Conservation (phyloP, 2,888 invertebrate species). For the Mythimna ferrago region DNA sequence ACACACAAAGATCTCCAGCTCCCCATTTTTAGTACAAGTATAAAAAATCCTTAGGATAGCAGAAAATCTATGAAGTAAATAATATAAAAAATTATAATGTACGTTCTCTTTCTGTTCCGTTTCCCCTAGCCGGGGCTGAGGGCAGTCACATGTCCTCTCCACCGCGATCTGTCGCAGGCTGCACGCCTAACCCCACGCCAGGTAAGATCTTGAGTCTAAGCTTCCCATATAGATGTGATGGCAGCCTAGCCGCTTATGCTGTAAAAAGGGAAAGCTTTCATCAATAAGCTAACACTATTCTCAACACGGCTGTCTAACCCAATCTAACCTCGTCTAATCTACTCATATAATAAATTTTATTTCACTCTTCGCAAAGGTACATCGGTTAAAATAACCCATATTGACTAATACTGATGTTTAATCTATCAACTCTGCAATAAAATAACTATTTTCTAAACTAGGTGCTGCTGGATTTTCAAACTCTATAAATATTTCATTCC, state of each 20-base stretch:
- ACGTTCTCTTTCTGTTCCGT: constrained; percentile 50
- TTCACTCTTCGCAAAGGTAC: too few species aligned
- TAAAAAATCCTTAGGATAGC: background rate
- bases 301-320: background rate
- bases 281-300: background rate
- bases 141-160: constrained; percentile 52
- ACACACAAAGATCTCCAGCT: too few species aligned
- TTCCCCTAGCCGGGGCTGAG: constrained; percentile 59
- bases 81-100: background rate
- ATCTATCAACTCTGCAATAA: background rate
- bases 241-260: constrained; percentile 42
- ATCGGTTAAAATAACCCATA: background rate
- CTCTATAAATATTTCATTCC: background rate
- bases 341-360: too few species aligned
- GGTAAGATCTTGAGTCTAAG: constrained; percentile 45
- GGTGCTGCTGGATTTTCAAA: background rate
- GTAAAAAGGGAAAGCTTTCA: constrained; percentile 14
- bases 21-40: background rate
- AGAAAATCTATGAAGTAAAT: background rate
- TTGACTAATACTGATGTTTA: background rate
- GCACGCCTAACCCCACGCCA: constrained; percentile 55
- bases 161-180: constrained; percentile 53
- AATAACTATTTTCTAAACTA: background rate
- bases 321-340: background rate
- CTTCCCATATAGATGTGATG: constrained; percentile 39